phyloP scores from a whole-genome alignment of 2,888 invertebrate species.

The Bembecia ichneumoniformis region DNA sequence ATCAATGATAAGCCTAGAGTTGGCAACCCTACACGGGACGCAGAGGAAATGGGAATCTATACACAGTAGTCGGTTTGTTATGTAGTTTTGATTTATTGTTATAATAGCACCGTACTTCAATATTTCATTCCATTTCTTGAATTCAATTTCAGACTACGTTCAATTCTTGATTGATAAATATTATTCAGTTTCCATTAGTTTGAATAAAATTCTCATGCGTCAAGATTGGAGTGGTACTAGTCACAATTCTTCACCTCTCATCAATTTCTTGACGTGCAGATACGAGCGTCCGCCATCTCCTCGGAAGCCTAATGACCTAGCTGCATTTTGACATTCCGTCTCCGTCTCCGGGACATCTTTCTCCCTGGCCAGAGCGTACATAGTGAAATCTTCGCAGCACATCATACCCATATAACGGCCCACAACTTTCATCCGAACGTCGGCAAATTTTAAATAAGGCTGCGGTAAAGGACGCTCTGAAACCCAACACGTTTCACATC shows the following conservation, averaged over 20 bases:
- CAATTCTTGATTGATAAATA: too few relatives aligned
- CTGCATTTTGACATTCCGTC: conserved; percentile 27
- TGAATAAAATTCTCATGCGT: too few relatives aligned
- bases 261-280: conserved; percentile 23
- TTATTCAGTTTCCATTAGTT: too few relatives aligned
- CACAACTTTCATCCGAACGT: conserved; percentile 43
- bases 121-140: too few relatives aligned
- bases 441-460: conserved; percentile 39
- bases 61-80: conserved; percentile 2
- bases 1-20: too few relatives aligned
- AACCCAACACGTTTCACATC: conserved; percentile 13
- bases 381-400: conserved; percentile 49
- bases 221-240: neutral
- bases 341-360: conserved; percentile 39
- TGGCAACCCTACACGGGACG: conserved; percentile 25
- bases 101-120: neutral
- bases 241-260: conserved; percentile 19
- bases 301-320: conserved; percentile 27
- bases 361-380: conserved; percentile 34
- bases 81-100: neutral
- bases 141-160: too few relatives aligned
- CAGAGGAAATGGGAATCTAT: conserved; percentile 33
- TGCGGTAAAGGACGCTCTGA: conserved; percentile 36
- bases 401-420: conserved; percentile 44
- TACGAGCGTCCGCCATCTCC: conserved; percentile 36